Evolutionary conservation across 2,113 vertebrate species (phyloP), one percentile per base, ranked within the genome.

Genomic region (Lophotis ruficrista): DNA sequence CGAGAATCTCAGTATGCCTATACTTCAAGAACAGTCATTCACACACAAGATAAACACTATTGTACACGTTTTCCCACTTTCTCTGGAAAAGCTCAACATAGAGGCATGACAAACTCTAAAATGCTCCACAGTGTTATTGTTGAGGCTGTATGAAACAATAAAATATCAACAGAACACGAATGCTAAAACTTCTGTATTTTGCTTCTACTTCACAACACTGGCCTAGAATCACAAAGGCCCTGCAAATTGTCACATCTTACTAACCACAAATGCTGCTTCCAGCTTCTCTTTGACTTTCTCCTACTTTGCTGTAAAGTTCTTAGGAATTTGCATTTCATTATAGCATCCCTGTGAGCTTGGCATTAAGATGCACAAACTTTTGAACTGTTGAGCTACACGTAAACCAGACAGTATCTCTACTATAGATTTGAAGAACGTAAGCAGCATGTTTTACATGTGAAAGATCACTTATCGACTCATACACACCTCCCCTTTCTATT

Each of bases 11-110:
- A 41, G 11, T 94, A 84, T 48, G 35, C 23, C 41, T 56, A 5
- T 89, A 53, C 72, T 95, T 95, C 57, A 93, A 35, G 86, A 92
- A 65, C 48, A 87, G 70, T 78, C 80, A 80, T 95, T 96, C 76
- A 80, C 51, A 83, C 61, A 66, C 41, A 66, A 92, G 73, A 89
- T 91, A 83, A 90, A 90, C 54, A 81, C 58, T 56, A 33, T 14
- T 58, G 41, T 89, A 89, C 90, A 95, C 27, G 54, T 93, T 90
- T 91, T 94, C 82, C 61, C 64, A 79, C 89, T 91, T 93, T n/a
- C 31, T 31, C 57, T 72, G 50, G 70, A 93, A 96, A 89, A 93
- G 25, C 22, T 92, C 83, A 83, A 66, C 35, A 57, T 71, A 84
- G 79, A 87, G 41, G n/a, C 60, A 83, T 68, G 82, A 51, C 14